phyloP scores from a whole-genome alignment of 2,888 invertebrate species.

The Athalia rosae region DNA sequence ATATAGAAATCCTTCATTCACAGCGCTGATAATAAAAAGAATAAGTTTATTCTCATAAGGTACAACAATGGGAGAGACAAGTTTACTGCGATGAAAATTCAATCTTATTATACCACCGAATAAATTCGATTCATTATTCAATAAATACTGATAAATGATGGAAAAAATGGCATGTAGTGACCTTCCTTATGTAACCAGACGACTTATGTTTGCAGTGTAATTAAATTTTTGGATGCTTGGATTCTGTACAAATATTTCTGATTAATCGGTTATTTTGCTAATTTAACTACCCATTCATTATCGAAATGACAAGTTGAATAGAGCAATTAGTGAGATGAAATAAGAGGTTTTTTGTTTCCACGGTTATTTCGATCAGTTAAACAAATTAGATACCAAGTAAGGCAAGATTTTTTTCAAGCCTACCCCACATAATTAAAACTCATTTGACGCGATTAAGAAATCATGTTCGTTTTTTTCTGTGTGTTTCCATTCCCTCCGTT shows the following conservation, averaged over 20 bases:
- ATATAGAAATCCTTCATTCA: neutral
- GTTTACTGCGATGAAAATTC: neutral
- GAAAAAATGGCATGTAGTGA: conserved; percentile 30
- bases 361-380: too few relatives aligned
- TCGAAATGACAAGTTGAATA: neutral
- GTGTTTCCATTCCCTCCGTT: too few relatives aligned
- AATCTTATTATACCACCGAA: conserved; percentile 8
- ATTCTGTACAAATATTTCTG: neutral
- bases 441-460: too few relatives aligned
- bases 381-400: too few relatives aligned
- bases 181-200: conserved; percentile 42
- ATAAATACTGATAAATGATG: conserved; percentile 14
- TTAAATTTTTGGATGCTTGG: neutral
- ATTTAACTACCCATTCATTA: conserved; percentile 7
- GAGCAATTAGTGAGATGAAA: neutral
- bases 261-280: conserved; percentile 15
- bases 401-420: too few relatives aligned
- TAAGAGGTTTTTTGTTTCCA: too few relatives aligned
- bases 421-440: too few relatives aligned
- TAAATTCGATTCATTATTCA: conserved; percentile 32
- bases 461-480: too few relatives aligned
- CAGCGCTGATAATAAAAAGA: neutral
- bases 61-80: neutral
- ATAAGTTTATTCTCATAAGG: neutral
- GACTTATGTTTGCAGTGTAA: conserved; percentile 15